These are phyloP conservation scores for Apoderus coryli DNA, from an alignment of 2,888 invertebrate species.

Conservation along the genomic window DNA sequence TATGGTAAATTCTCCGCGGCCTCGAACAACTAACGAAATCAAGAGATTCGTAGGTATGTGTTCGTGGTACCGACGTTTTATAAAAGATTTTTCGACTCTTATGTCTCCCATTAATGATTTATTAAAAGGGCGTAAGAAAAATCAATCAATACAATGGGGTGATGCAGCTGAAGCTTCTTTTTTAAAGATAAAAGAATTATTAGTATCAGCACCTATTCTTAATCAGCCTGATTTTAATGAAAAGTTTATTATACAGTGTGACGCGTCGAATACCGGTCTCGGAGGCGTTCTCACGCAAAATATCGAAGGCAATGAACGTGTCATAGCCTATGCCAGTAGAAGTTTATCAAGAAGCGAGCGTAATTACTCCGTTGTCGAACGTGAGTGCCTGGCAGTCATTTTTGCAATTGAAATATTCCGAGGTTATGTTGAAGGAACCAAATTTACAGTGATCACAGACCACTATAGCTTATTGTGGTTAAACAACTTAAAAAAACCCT, in stretches of 20 bases:
- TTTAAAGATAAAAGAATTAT: conserved; percentile 14
- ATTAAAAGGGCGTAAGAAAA: conserved; percentile 16
- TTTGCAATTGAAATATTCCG: conserved; percentile 17
- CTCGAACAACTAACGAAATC: conserved; percentile 18
- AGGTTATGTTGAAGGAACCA: conserved; percentile 16
- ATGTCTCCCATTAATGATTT: conserved; percentile 18
- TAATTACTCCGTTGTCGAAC: conserved; percentile 19
- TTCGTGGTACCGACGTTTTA: conserved; percentile 20
- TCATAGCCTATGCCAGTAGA: conserved; percentile 13
- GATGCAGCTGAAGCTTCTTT: conserved; percentile 17
- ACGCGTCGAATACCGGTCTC: too few relatives aligned
- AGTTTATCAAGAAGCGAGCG: conserved; percentile 17
- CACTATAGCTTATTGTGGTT: conserved; percentile 18
- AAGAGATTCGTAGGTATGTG: conserved; percentile 20
- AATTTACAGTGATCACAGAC: conserved; percentile 19
- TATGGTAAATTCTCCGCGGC: conserved; percentile 18
- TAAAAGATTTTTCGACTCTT: conserved; percentile 19
- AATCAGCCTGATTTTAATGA: conserved; percentile 8
- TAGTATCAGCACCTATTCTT: conserved; percentile 10
- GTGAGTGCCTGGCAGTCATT: conserved; percentile 19
- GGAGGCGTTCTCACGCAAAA: too few relatives aligned
- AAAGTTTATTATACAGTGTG: conserved; percentile 6
- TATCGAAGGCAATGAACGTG: too few relatives aligned
- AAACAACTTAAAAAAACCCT: conserved; percentile 16
- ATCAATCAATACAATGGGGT: conserved; percentile 15